These are phyloP conservation scores for Anarhynchus alexandrinus DNA, from an alignment of 2,113 vertebrate genomes.

Conservation along the genomic window DNA sequence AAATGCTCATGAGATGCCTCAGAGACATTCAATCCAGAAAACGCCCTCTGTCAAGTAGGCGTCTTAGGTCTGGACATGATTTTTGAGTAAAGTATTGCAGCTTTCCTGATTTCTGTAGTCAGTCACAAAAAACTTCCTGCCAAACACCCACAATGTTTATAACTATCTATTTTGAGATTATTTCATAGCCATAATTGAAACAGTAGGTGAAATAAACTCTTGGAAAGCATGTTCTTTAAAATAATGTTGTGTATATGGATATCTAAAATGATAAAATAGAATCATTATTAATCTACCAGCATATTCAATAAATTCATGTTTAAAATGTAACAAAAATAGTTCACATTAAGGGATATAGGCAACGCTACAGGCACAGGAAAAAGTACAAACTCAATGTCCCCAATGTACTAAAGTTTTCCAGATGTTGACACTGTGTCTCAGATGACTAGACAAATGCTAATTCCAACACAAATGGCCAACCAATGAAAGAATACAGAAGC, in stretches of 20 bases:
- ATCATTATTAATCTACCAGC: neutral
- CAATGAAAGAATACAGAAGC: conserved; percentile 51
- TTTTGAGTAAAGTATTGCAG: neutral
- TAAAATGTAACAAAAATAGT: neutral
- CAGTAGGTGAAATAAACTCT: neutral
- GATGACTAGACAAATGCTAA: conserved; percentile 41
- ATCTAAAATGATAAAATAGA: neutral
- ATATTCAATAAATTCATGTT: neutral
- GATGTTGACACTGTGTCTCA: conserved; percentile 9
- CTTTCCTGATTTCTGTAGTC: neutral
- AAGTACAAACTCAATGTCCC: neutral
- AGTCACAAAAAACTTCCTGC: neutral
- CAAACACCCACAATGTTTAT: neutral
- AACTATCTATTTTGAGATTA: neutral
- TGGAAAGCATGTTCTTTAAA: neutral
- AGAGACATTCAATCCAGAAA: neutral
- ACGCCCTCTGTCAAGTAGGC: neutral
- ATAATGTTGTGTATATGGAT: neutral
- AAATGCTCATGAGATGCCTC: neutral
- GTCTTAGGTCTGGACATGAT: neutral
- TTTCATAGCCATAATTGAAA: neutral
- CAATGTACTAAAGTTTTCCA: conserved; percentile 3
- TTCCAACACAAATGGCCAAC: conserved; percentile 1
- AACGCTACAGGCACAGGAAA: neutral
- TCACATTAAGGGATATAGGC: neutral